A percentile compares a stretch with the other conserved stretches of the same genome.
These are phyloP conservation scores for Cheirogaleus medius DNA, from an alignment of 2,113 vertebrate species.

Conservation along the genomic window DNA sequence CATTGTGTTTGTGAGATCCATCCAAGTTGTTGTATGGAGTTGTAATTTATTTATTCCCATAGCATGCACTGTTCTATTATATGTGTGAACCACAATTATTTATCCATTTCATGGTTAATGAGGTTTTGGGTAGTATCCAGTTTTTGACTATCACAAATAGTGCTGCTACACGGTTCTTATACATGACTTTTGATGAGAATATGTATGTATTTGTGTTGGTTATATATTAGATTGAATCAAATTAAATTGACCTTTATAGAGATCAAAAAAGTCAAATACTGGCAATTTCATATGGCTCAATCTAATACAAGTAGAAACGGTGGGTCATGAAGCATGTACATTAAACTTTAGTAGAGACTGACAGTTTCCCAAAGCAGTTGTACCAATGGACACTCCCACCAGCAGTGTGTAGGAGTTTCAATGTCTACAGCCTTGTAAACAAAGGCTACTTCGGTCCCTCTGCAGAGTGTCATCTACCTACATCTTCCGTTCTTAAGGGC, in stretches of 20 bases:
- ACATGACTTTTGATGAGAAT: neutral
- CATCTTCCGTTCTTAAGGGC: neutral
- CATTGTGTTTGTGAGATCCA: neutral
- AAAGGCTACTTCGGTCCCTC: neutral
- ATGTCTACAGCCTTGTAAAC: neutral
- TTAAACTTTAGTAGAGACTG: neutral
- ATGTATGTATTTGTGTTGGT: neutral
- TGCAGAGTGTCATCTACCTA: neutral
- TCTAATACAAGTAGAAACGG: neutral
- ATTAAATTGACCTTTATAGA: neutral
- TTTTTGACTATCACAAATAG: neutral
- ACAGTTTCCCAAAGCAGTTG: neutral
- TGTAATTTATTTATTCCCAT: neutral
- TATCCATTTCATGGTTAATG: neutral
- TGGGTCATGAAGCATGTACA: neutral
- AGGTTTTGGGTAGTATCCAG: neutral
- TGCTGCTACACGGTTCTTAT: neutral
- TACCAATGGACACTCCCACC: neutral
- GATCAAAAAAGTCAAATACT: neutral
- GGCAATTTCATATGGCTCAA: neutral
- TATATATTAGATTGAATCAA: constrained; percentile 11
- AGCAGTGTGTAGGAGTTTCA: neutral
- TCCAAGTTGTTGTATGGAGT: neutral
- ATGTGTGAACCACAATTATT: neutral
- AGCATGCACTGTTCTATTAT: neutral